Evolutionary conservation across 2,113 vertebrate species (phyloP), one percentile per base, ranked within the genome.

Genomic region (Zapus hudsonius): DNA sequence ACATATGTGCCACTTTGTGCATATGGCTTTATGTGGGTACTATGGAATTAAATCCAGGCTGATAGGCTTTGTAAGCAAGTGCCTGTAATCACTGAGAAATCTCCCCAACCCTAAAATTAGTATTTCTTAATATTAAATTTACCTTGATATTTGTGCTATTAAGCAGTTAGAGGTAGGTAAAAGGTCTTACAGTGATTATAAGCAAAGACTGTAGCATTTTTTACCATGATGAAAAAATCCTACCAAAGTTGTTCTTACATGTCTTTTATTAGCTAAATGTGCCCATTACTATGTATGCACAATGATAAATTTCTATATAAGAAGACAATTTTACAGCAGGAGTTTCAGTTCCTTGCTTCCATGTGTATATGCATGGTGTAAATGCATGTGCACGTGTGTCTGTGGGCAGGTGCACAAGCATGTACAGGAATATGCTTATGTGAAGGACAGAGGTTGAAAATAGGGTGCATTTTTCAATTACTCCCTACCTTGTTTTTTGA

Each of bases 91-190:
- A 38, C 63, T 13, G 17, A 42, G 47, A 7, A 47, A 47, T 47
- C 47, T 47, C 9, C 33, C 57, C 25, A 64, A 59, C 29, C 27
- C 19, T 42, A 82, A 66, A 83, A 66, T 82, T 83, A 83, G 13
- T 61, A 92, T 29, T 94, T 52, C 11, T 94, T 88, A 92, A 85
- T 76, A 59, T 61, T 84, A 44, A 80, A 55, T 70, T 91, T 89
- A 75, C 31, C 44, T 86, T 93, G n/a, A 59, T 55, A 86, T n/a
- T 73, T 81, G 29, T 42, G 55, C 59, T 79, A 84, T 38, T 92
- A 72, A 59, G 69, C 25, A 94, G 42, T 66, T 12, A 87, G n/a
- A 90, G 47, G 80, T 16, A 19, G 13, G 31, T 27, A 88, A 29
- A 66, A 76, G 12, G 42, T 40, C 38, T 75, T 87, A 23, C 25